Evolutionary conservation across 2,888 invertebrate species (phyloP), one percentile per base, ranked within the genome.

Genomic region (Amphimallon solstitiale): DNA sequence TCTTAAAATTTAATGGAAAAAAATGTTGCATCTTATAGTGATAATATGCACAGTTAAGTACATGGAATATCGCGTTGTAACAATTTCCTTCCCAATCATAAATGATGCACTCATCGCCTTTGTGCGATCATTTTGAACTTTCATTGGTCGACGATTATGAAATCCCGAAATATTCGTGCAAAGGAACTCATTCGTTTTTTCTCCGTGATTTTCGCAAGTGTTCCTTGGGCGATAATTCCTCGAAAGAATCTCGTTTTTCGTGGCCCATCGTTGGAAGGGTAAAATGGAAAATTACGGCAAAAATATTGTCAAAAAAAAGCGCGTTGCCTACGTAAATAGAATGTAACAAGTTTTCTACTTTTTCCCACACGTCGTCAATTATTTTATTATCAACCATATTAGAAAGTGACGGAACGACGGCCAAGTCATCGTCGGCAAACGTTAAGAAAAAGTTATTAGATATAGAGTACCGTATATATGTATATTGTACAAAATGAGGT

Each of bases 401-500:
- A 59, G 51, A 67, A 63, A 59, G 63, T 29, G 61, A 38, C 34
- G 29, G 48, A 59, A 37, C 21, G n/a, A 54, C 15, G 54, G 29
- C 19, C 35, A 46, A 54, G 21, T 48, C 38, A 6, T 43, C 40
- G 74, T 73, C n/a, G 69, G 73, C 72, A 71, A 70, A 72, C 80
- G 80, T 81, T 75, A 76, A 76, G 80, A 78, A 81, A 81, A 81
- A 81, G 75, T 80, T 79, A 80, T 77, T 78, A 79, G 80, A 78
- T 79, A 78, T 75, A 74, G 77, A 78, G 78, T 76, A 75, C n/a
- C 17, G 23, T 51, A 59, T 67, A 45, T 77, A 78, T 78, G 81
- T n/a, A n/a, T n/a, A n/a, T n/a, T 80, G 82, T 81, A 81, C 82
- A 82, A 81, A 83, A 83, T 82, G 82, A 82, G 82, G 81, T 80